Conservation (phyloP, 2,888 invertebrate genomes). For the Loripinus fragilis region DNA sequence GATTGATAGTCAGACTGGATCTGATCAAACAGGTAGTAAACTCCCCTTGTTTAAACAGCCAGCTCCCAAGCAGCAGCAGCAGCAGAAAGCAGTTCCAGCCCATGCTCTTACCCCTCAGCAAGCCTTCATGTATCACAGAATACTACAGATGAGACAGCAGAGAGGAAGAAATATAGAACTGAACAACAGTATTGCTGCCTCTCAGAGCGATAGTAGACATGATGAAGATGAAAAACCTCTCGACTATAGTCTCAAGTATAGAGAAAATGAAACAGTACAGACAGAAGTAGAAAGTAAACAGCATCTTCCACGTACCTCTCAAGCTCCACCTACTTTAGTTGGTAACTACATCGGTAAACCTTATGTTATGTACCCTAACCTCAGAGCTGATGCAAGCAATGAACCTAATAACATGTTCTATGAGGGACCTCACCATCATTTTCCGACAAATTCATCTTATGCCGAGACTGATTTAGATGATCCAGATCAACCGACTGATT, state of each 20-base stretch:
- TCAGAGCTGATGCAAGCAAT: conserved; percentile 24
- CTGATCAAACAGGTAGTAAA: conserved; percentile 53
- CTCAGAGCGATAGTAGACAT: neutral
- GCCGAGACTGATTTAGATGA: conserved; percentile 92
- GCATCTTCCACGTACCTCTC: conserved; percentile 21
- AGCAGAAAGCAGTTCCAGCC: conserved; percentile 1
- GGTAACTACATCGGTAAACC: conserved; percentile 68
- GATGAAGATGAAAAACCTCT: conserved; percentile 72
- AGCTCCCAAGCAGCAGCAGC: neutral
- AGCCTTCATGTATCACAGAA: conserved; percentile 32
- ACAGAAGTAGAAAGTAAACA: neutral
- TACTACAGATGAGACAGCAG: neutral
- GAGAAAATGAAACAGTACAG: conserved; percentile 23
- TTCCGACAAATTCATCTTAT: conserved; percentile 61
- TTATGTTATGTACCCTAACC: neutral
- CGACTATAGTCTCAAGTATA: conserved; percentile 76
- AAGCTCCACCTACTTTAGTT: conserved; percentile 59
- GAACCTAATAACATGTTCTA: conserved; percentile 23
- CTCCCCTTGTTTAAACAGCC: conserved; percentile 24
- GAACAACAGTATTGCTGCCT: neutral
- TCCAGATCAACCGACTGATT: conserved; percentile 92
- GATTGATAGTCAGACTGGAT: conserved; percentile 62
- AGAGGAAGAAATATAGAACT: neutral
- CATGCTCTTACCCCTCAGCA: conserved; percentile 22
- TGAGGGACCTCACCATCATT: conserved; percentile 6